These are phyloP conservation scores for Dasyornis broadbenti DNA, from an alignment of 2,113 vertebrate species.

Conservation along the genomic window DNA sequence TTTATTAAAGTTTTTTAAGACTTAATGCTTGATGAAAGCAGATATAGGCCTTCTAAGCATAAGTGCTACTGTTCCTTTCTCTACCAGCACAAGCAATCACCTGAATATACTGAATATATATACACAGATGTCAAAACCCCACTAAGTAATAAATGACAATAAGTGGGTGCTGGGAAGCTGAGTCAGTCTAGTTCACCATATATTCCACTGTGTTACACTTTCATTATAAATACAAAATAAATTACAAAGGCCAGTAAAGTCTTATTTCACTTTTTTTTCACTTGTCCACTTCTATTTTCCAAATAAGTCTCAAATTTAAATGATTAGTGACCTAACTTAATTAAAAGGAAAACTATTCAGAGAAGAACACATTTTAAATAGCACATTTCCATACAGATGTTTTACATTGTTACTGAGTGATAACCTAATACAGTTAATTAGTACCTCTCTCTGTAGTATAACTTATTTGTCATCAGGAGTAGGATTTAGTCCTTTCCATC, in stretches of 20 bases:
- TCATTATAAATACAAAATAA: not conserved
- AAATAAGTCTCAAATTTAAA: not conserved
- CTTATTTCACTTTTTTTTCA: not conserved
- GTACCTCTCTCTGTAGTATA: not conserved
- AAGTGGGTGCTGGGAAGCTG: not conserved
- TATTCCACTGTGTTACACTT: not conserved
- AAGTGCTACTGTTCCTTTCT: not conserved
- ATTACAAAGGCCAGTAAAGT: not conserved
- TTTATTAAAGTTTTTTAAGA: not conserved
- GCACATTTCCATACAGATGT: not conserved
- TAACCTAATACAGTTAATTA: slow-evolving; percentile 24
- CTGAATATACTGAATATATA: not conserved
- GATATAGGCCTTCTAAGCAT: not conserved
- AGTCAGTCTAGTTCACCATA: not conserved
- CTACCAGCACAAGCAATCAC: not conserved
- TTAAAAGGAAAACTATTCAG: not conserved
- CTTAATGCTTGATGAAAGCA: not conserved
- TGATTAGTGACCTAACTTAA: slow-evolving; percentile 17
- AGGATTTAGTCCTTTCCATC: not conserved
- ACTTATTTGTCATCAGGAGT: not conserved
- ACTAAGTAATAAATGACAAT: not conserved
- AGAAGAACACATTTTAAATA: not conserved
- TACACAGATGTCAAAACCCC: not conserved
- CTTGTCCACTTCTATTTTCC: slow-evolving; percentile 14
- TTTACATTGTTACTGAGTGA: slow-evolving; percentile 24